Conservation (phyloP, 1,140 invertebrate species). For the Brachionus rotundiformis region DNA sequence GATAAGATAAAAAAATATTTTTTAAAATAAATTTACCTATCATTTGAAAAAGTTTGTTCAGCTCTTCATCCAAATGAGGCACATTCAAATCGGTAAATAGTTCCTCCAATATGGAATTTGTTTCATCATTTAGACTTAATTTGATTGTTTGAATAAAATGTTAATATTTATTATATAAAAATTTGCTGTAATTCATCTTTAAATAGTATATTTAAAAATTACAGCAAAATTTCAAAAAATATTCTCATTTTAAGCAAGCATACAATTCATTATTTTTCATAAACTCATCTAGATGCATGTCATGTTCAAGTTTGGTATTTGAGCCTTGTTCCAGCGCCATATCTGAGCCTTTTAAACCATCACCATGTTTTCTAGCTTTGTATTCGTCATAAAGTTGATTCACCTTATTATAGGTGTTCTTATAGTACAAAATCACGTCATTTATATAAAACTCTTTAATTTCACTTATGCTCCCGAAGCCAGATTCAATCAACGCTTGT, state of each 20-base stretch:
- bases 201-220: too few species aligned
- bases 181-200: too few species aligned
- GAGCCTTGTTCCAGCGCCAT: neutral
- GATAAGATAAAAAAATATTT: neutral
- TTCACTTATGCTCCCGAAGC: conserved; percentile 7
- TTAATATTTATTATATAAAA: too few species aligned
- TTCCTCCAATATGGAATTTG: conserved; percentile 1
- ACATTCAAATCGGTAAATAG: conserved; percentile 42
- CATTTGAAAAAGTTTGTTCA: conserved; percentile 39
- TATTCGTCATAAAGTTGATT: conserved; percentile 18
- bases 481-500: conserved; percentile 39
- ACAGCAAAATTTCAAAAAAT: too few species aligned
- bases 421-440: conserved; percentile 20
- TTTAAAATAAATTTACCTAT: conserved; percentile 32
- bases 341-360: neutral
- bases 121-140: conserved; percentile 45
- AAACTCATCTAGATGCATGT: conserved; percentile 25
- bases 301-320: neutral
- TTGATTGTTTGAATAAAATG: too few species aligned
- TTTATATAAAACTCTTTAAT: conserved; percentile 47
- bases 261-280: conserved; percentile 49
- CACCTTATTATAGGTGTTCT: conserved; percentile 35
- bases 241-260: neutral
- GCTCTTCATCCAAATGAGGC: conserved; percentile 45
- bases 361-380: neutral